Evolutionary conservation across 2,797 vertebrate genomes (phyloP).

Genomic region (Danio choprae): DNA sequence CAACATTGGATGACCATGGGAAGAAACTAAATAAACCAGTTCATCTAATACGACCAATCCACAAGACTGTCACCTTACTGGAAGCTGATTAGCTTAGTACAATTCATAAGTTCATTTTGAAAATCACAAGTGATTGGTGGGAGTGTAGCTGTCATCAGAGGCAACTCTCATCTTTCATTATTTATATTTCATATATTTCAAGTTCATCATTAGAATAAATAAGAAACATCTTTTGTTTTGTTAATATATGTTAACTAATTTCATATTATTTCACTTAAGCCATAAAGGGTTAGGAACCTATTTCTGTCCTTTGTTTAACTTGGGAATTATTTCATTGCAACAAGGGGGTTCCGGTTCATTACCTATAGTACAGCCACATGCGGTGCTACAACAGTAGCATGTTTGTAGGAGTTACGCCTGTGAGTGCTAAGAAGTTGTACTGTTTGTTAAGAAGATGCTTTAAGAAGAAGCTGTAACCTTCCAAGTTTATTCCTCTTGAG

Average conservation of each 20-base stretch:
- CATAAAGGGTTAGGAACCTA: too few relatives aligned
- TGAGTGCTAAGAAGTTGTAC: conserved; percentile 4
- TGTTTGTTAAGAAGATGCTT: too few relatives aligned
- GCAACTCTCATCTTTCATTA: too few relatives aligned
- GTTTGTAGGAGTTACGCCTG: background rate
- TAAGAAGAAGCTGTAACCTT: too few relatives aligned
- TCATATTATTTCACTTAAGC: too few relatives aligned
- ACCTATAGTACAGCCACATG: background rate
- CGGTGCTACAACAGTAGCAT: background rate
- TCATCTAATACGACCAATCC: background rate
- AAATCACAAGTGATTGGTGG: too few relatives aligned
- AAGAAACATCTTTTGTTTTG: too few relatives aligned
- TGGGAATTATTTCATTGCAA: background rate
- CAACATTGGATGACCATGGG: background rate
- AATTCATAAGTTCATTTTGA: background rate
- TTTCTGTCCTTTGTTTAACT: background rate
- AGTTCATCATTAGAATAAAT: too few relatives aligned
- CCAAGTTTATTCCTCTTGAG: too few relatives aligned
- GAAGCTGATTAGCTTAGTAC: background rate
- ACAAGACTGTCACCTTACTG: background rate
- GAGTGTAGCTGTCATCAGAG: too few relatives aligned
- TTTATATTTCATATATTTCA: too few relatives aligned
- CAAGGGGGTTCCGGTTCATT: background rate
- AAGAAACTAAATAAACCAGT: background rate
- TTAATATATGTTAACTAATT: too few relatives aligned